A percentile compares a stretch with the other conserved stretches of the same genome.
Evolutionary conservation across 2,113 vertebrate species (phyloP).

Genomic region (Heterotis niloticus): DNA sequence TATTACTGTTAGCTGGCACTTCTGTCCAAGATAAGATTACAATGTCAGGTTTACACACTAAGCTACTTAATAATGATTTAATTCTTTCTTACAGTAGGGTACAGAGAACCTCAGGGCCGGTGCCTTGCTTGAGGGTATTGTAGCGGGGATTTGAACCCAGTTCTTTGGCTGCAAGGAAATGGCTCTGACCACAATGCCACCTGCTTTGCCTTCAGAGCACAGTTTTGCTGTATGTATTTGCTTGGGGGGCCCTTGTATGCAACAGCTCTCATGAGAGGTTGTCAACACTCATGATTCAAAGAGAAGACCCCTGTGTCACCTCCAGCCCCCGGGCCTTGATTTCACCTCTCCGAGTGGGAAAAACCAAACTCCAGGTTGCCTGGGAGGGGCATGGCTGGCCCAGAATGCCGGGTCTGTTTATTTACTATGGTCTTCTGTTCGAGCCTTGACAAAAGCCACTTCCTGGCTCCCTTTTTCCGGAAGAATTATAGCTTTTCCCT

Average conservation of each 20-base stretch:
- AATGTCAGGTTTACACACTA: too few species aligned
- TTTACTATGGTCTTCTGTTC: slow-evolving; percentile 28
- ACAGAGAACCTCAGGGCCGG: too few species aligned
- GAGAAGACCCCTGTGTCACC: neutral
- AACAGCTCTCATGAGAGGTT: neutral
- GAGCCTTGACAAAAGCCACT: slow-evolving; percentile 13
- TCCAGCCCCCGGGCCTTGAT: neutral
- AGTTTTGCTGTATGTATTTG: neutral
- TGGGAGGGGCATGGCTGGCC: neutral
- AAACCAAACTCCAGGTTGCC: slow-evolving; percentile 16
- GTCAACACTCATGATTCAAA: neutral
- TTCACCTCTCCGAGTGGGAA: neutral
- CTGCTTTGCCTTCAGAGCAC: neutral
- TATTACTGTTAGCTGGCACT: too few species aligned
- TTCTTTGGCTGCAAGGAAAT: too few species aligned
- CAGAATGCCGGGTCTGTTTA: slow-evolving; percentile 24
- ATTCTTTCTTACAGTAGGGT: too few species aligned
- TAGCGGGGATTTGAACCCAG: too few species aligned
- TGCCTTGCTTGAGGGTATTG: too few species aligned
- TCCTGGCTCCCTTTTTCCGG: slow-evolving; percentile 1
- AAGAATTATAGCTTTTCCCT: slow-evolving; percentile 13
- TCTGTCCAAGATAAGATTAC: too few species aligned
- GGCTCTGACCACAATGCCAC: neutral
- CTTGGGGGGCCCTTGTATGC: neutral
- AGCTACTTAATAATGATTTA: too few species aligned